Evolutionary conservation across 2,113 vertebrate genomes (phyloP).

Genomic region (Pollachius pollachius): DNA sequence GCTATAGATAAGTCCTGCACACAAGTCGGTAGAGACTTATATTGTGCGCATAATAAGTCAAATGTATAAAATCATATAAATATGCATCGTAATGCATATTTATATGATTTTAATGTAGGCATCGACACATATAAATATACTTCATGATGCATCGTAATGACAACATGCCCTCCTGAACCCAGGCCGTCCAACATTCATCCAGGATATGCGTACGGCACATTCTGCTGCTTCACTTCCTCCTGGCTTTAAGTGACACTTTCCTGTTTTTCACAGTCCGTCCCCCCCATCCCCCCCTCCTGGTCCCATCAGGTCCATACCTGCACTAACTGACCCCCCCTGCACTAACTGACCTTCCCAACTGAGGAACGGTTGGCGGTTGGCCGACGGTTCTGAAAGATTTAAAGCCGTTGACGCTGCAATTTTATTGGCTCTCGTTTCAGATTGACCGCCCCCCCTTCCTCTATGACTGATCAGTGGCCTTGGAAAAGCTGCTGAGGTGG

Average conservation of each 20-base stretch:
- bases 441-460: slow-evolving; percentile 31
- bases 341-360: slow-evolving; percentile 30
- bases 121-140: too few relatives aligned
- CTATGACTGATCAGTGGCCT: slow-evolving; percentile 33
- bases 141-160: too few relatives aligned
- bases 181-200: too few relatives aligned
- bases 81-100: too few relatives aligned
- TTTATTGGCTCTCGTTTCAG: slow-evolving; percentile 28
- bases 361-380: slow-evolving; percentile 20
- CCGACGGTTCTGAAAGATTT: slow-evolving; percentile 34
- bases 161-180: too few relatives aligned
- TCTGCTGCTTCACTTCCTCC: slow-evolving; percentile 21
- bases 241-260: slow-evolving; percentile 41
- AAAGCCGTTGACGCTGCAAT: slow-evolving; percentile 41
- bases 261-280: slow-evolving; percentile 57
- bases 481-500: slow-evolving; percentile 12
- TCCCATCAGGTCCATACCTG: slow-evolving; percentile 29
- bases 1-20: too few relatives aligned
- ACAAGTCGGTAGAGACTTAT: too few relatives aligned
- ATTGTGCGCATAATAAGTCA: too few relatives aligned
- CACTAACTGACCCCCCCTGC: slow-evolving; percentile 32
- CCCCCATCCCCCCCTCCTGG: too few relatives aligned
- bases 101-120: too few relatives aligned
- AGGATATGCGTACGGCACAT: not conserved
- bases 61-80: too few relatives aligned